phyloP scores from a whole-genome alignment of 2,888 invertebrate species.

The Drosophila limbata region DNA sequence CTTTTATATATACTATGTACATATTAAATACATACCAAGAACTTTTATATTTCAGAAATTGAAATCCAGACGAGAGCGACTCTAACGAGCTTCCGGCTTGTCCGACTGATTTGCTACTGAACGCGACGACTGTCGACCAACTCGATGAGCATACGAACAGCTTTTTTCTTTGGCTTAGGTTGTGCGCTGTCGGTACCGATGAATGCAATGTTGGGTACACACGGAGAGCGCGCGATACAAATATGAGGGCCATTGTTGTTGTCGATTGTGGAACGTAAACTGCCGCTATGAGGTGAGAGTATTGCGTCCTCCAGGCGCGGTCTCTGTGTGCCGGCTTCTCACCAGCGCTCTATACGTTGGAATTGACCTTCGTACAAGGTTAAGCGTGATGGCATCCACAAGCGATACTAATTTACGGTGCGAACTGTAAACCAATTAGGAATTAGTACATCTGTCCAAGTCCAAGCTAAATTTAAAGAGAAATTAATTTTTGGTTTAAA shows the following conservation, averaged over 20 bases:
- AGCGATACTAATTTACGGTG: slow-evolving; percentile 6
- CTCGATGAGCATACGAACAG: slow-evolving; percentile 27
- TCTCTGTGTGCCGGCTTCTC: slow-evolving; percentile 32
- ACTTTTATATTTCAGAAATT: slow-evolving; percentile 65
- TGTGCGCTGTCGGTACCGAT: slow-evolving; percentile 19
- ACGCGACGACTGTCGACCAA: slow-evolving; percentile 29
- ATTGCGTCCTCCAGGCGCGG: slow-evolving; percentile 48
- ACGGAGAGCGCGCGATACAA: slow-evolving; percentile 45
- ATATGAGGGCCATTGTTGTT: slow-evolving; percentile 57
- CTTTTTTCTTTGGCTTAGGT: slow-evolving; percentile 17
- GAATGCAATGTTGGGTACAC: slow-evolving; percentile 37
- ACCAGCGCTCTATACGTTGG: slow-evolving; percentile 19
- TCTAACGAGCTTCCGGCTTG: slow-evolving; percentile 61
- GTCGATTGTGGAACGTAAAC: slow-evolving; percentile 48
- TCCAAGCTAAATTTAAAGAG: not conserved
- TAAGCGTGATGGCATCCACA: slow-evolving; percentile 57
- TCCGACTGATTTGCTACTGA: slow-evolving; percentile 73
- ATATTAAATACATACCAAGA: slow-evolving; percentile 64
- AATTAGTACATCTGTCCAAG: not conserved
- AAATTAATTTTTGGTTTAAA: not conserved
- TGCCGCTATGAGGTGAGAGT: slow-evolving; percentile 3
- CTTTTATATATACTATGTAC: slow-evolving; percentile 12
- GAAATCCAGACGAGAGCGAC: slow-evolving; percentile 62
- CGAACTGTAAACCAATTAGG: slow-evolving; percentile 2
- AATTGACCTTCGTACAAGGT: slow-evolving; percentile 75